Conservation (phyloP, 2,113 vertebrate species). For the Phocoena phocoena region DNA sequence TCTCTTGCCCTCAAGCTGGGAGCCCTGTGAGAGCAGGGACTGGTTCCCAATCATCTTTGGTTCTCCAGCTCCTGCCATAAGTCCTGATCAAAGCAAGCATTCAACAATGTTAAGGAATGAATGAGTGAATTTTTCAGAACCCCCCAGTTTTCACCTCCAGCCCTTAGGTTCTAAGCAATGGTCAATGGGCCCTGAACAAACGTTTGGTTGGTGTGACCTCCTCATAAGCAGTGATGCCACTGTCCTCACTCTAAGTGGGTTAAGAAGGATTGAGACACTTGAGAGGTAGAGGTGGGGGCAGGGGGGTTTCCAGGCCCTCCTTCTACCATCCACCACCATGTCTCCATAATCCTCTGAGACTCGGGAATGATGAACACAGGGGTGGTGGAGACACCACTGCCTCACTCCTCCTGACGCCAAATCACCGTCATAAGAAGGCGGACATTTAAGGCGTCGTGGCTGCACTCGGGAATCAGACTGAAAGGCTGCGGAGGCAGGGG, state of each 20-base stretch:
- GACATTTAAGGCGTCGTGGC: background rate
- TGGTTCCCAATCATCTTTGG: background rate
- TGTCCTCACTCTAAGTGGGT: background rate
- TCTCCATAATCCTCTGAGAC: background rate
- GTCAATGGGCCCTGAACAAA: background rate
- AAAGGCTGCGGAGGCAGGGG: background rate
- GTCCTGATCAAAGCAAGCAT: background rate
- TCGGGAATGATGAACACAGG: background rate
- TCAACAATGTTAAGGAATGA: background rate
- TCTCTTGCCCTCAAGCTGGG: background rate
- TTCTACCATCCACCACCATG: background rate
- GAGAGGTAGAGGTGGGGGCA: background rate
- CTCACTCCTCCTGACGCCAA: background rate
- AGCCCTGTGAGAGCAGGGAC: background rate
- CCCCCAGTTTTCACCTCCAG: background rate
- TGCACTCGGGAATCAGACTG: background rate
- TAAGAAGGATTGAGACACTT: background rate
- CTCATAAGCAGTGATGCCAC: background rate
- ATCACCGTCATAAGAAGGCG: background rate
- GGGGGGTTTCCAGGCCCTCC: background rate
- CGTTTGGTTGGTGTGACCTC: background rate
- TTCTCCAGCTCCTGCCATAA: background rate
- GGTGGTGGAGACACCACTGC: background rate
- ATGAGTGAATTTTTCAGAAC: background rate
- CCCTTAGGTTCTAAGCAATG: background rate